Evolutionary conservation across 1,140 invertebrate species (phyloP), one percentile per base, ranked within the genome.

Genomic region (Triops longicaudatus): DNA sequence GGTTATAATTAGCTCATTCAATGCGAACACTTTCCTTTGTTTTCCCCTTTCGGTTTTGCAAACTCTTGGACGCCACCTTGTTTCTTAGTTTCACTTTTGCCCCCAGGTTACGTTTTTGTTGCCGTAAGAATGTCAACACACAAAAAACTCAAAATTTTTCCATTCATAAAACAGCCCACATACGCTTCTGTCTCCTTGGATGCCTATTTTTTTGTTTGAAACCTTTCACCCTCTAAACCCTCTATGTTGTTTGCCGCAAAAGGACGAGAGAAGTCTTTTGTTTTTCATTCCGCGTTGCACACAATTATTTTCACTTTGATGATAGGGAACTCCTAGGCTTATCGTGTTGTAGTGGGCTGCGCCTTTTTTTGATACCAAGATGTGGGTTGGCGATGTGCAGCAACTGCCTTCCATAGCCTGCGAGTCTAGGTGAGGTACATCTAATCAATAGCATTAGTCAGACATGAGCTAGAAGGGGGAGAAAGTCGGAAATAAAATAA

Each of bases 1-100:
- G 50, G 50, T 63, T 63, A 63, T 63, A 63, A 63, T 63, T 63
- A 63, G 50, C 50, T 63, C 50, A 63, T 22, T 63, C 50, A 63
- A 63, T 63, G 50, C 50, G 22, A 63, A 63, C 50, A 63, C 50
- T 63, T 17, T 14, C 50, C 22, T 63, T 63, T 63, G 50, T 37
- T 37, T 37, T 37, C 31, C 31, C 50, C 50, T 14, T 63, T 63
- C 50, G 50, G 14, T 63, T 63, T 63, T 22, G 50, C 22, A 10
- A 63, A 63, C 50, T 2, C 31, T 37, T 2, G 31, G 2, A 37
- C 31, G 31, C 31, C 31, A 7, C 31, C 7, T 37, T 37, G 31
- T 37, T 37, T 37, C 31, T 37, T 37, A 4, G 2, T 37, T 63
- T 63, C 50, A 22, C n/a, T 22, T 63, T 63, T 22, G 22, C n/a